Evolutionary conservation across 2,797 vertebrate genomes (phyloP), one percentile per base, ranked within the genome.

Genomic region (Chelon auratus): DNA sequence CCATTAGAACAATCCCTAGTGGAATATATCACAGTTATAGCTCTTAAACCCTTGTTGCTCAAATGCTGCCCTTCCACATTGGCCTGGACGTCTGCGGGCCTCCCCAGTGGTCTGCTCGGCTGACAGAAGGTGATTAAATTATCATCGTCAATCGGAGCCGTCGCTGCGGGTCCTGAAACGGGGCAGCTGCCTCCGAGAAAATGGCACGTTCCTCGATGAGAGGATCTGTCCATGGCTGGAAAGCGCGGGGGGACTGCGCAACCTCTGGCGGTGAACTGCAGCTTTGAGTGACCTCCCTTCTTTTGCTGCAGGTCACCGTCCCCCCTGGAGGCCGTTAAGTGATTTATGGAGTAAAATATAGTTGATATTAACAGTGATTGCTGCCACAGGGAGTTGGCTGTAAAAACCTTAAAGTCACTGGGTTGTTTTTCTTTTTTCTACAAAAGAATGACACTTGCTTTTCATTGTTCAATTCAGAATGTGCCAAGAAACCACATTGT

Each of bases 151-250:
- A 52, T 75, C 40, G n/a, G 47, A 83, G 12, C 52, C 45, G 9
- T 53, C 17, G 68, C 79, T 17, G 30, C 18, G 62, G 78, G 68
- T 81, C 80, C 47, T 55, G 80, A 82, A 80, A 57, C 0, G 62
- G 77, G 66, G 61, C 40, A 5, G 59, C 54, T 5, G 13, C 52
- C n/a, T 37, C 40, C 56, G 47, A 64, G 37, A 64, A 72, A 67
- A 72, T 37, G 80, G 48, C 82, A 77, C 65, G 65, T 55, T 82
- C 59, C 67, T 40, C 17, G 78, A 54, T 83, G 84, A 86, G 79
- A 81, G 84, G 54, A 86, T 72, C 76, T 84, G 81, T 89, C 85
- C 64, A 40, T 48, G 64, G 60, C 56, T 60, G 56, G 22, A 48
- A 61, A 62, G 50, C 22, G 9, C 12, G 17, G 43, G 53, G 22